Evolutionary conservation across 2,888 invertebrate genomes (phyloP).

Genomic region (Automeris io): DNA sequence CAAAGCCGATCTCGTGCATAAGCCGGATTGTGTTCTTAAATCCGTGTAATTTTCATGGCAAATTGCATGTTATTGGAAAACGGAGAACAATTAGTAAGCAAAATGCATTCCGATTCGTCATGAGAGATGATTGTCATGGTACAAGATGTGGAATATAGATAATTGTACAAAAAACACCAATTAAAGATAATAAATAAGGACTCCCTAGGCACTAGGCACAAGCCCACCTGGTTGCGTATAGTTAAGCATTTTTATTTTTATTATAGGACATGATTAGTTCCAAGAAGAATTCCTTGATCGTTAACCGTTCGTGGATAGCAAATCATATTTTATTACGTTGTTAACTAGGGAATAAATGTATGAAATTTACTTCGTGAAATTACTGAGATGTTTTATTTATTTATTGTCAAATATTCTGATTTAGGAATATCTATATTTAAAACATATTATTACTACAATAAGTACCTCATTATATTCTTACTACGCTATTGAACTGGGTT

Average conservation of each 20-base stretch:
- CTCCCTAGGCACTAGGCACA: neutral
- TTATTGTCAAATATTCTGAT: no score
- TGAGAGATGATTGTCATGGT: slow-evolving; percentile 7
- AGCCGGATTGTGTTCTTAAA: slow-evolving; percentile 12
- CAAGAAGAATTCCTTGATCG: slow-evolving; percentile 8
- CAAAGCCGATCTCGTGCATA: slow-evolving; percentile 30
- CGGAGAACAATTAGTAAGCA: slow-evolving; percentile 2
- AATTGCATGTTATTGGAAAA: slow-evolving; percentile 5
- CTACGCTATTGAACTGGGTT: no score
- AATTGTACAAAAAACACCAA: slow-evolving; percentile 1
- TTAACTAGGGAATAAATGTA: neutral
- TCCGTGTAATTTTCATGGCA: slow-evolving; percentile 13
- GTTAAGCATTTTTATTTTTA: slow-evolving; percentile 5
- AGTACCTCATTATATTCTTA: no score
- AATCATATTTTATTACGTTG: neutral
- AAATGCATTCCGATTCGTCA: slow-evolving; percentile 1
- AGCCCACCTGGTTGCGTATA: slow-evolving; percentile 5
- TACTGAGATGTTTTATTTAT: no score
- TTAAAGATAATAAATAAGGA: neutral
- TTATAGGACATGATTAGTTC: slow-evolving; percentile 6
- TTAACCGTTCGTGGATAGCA: slow-evolving; percentile 2
- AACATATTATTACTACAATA: no score
- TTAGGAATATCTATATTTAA: no score
- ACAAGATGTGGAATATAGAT: slow-evolving; percentile 1
- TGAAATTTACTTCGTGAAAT: no score